phyloP scores from a whole-genome alignment of 2,113 vertebrate species.

The Galeopterus variegatus region DNA sequence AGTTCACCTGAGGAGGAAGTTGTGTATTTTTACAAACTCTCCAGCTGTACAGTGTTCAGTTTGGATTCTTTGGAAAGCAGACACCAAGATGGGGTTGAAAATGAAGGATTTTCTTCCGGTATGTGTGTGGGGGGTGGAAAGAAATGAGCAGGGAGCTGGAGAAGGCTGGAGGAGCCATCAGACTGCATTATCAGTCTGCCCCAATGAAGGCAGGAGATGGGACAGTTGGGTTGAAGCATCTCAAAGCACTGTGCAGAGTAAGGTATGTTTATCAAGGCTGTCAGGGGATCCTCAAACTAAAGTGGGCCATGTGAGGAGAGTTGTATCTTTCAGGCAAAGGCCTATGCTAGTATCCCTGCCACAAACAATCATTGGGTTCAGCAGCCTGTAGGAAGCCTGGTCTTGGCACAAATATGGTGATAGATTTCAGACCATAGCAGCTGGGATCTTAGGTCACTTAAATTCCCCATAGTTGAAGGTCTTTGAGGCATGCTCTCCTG shows the following conservation, averaged over 20 bases:
- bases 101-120: not conserved
- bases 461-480: not conserved
- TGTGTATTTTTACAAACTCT: not conserved
- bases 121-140: not conserved
- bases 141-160: not conserved
- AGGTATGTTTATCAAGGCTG: not conserved
- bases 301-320: not conserved
- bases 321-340: not conserved
- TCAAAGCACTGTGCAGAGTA: not conserved
- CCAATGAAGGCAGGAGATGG: not conserved
- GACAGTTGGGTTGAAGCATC: not conserved
- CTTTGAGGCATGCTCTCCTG: not conserved
- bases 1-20: not conserved
- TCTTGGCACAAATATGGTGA: not conserved
- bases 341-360: not conserved
- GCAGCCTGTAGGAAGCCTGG: not conserved
- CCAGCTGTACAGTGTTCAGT: not conserved
- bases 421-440: not conserved
- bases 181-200: not conserved
- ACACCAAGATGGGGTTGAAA: not conserved
- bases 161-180: not conserved
- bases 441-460: not conserved
- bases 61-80: not conserved
- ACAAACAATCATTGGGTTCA: not conserved
- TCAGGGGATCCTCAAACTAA: not conserved